Evolutionary conservation across 2,888 invertebrate genomes (phyloP).

Genomic region (Ophion costatus): DNA sequence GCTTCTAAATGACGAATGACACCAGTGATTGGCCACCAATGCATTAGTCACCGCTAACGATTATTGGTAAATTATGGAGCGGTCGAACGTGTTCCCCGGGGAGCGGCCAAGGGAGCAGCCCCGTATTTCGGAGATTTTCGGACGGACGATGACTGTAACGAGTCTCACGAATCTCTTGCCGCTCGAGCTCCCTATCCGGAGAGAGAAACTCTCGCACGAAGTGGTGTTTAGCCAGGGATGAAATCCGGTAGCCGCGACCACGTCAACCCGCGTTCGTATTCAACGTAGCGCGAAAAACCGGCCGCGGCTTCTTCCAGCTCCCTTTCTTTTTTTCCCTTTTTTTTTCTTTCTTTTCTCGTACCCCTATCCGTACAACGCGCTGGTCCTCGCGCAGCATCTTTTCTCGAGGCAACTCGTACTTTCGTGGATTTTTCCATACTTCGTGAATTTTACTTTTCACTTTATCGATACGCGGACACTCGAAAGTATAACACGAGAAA

Average conservation of each 20-base stretch:
- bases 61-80: not conserved
- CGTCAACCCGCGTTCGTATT: conserved; percentile 79
- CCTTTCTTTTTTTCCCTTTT: conserved; percentile 18
- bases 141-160: conserved; percentile 15
- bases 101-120: conserved; percentile 35
- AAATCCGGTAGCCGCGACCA: conserved; percentile 82
- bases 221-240: conserved; percentile 81
- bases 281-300: conserved; percentile 77
- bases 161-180: not conserved
- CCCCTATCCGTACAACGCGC: not conserved
- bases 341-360: conserved; percentile 14
- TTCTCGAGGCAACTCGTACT: no score
- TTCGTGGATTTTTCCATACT: no score
- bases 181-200: no score
- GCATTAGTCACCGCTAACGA: not conserved
- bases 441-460: no score
- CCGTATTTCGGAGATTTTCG: not conserved
- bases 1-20: not conserved
- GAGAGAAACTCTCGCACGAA: conserved; percentile 69
- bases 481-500: no score
- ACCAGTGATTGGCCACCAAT: conserved; percentile 30
- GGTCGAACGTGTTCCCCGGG: not conserved
- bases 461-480: no score
- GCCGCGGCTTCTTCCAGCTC: conserved; percentile 58
- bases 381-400: no score